Percentiles rank a stretch among this genome's conserved stretches.
phyloP scores from a whole-genome alignment of 2,888 invertebrate species.

The Tethea ocularis region DNA sequence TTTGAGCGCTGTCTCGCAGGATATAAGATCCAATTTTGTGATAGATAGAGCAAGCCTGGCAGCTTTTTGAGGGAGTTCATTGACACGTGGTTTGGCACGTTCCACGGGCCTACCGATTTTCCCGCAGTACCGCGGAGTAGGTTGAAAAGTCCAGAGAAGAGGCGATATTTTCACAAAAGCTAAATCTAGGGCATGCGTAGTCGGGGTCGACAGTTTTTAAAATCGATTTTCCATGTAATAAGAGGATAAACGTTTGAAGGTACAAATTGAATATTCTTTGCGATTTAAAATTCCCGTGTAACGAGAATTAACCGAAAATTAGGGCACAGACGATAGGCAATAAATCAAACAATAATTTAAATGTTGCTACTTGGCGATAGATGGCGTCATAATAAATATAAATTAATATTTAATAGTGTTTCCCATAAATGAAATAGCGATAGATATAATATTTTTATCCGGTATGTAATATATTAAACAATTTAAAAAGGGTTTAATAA shows the following conservation, averaged over 20 bases:
- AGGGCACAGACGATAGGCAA: slow-evolving; percentile 56
- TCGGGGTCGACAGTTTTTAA: slow-evolving; percentile 44
- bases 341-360: slow-evolving; percentile 41
- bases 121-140: slow-evolving; percentile 27
- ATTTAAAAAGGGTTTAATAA: background rate
- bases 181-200: slow-evolving; percentile 71
- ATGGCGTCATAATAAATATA: slow-evolving; percentile 55
- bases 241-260: slow-evolving; percentile 44
- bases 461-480: too few relatives aligned
- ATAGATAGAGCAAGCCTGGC: slow-evolving; percentile 41
- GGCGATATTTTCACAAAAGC: slow-evolving; percentile 64
- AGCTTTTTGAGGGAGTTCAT: slow-evolving; percentile 74
- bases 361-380: slow-evolving; percentile 67
- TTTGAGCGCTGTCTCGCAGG: slow-evolving; percentile 42
- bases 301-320: slow-evolving; percentile 62
- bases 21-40: slow-evolving; percentile 54
- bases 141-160: slow-evolving; percentile 67
- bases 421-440: background rate
- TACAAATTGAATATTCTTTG: slow-evolving; percentile 27
- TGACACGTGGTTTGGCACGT: slow-evolving; percentile 79
- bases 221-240: slow-evolving; percentile 63
- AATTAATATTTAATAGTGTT: slow-evolving; percentile 11
- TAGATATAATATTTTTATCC: background rate
- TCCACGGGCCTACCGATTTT: slow-evolving; percentile 68
- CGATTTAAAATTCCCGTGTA: slow-evolving; percentile 29